phyloP scores from a whole-genome alignment of 2,797 vertebrate species.

The Antrozous pallidus region DNA sequence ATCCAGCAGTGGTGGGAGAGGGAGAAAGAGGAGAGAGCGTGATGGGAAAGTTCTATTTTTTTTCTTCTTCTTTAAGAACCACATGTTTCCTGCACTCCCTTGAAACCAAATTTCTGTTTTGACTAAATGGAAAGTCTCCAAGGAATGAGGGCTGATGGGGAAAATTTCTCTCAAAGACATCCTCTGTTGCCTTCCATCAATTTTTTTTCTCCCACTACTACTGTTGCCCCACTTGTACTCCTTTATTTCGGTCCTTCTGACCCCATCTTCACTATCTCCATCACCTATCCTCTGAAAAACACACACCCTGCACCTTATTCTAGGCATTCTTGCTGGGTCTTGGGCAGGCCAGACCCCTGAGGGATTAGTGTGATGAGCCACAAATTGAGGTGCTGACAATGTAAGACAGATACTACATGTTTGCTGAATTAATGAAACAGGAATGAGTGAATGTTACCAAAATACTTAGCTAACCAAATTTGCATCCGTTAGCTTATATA shows the following conservation, averaged over 20 bases:
- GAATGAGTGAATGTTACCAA: neutral
- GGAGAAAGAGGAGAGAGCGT: conserved; percentile 28
- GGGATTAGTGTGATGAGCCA: neutral
- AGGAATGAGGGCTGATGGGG: conserved; percentile 43
- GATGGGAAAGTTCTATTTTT: conserved; percentile 28
- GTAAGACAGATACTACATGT: neutral
- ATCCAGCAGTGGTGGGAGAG: conserved; percentile 37
- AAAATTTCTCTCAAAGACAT: conserved; percentile 47
- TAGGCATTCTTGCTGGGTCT: neutral
- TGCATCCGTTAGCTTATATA: neutral
- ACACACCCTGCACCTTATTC: neutral
- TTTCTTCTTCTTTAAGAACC: conserved; percentile 69
- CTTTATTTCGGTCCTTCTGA: neutral
- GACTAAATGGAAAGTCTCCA: conserved; percentile 71
- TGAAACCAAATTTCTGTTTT: conserved; percentile 74
- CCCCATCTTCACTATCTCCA: neutral
- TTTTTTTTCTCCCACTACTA: neutral
- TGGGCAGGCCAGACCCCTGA: neutral
- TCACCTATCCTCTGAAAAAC: conserved; percentile 19
- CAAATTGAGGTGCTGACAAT: neutral
- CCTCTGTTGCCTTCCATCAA: conserved; percentile 60
- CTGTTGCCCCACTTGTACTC: neutral
- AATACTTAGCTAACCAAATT: neutral
- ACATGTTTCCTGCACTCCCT: conserved; percentile 73
- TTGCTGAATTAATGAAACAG: neutral